These are phyloP conservation scores for Epinephelus cyanopodus DNA, from an alignment of 2,113 vertebrate genomes.

Conservation along the genomic window DNA sequence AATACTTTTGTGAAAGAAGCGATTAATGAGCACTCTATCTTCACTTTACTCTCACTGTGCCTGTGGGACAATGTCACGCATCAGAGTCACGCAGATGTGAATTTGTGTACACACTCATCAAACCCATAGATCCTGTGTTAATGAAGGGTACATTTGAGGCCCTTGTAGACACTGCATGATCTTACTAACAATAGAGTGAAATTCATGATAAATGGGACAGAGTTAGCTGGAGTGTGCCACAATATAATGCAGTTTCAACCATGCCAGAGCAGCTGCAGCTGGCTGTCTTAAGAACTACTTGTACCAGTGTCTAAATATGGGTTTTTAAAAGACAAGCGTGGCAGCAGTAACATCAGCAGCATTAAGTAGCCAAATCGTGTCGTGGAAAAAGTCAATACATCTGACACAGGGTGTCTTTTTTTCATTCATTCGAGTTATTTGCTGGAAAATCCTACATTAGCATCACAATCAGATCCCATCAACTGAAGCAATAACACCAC, in stretches of 20 bases:
- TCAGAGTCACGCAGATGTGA: neutral
- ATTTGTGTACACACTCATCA: neutral
- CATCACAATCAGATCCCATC: neutral
- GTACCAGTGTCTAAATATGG: slow-evolving; percentile 7
- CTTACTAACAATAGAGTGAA: neutral
- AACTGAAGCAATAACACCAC: neutral
- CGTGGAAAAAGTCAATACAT: neutral
- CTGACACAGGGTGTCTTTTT: neutral
- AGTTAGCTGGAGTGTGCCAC: neutral
- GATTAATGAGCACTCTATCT: slow-evolving; percentile 32
- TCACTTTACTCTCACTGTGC: slow-evolving; percentile 15
- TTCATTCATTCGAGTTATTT: neutral
- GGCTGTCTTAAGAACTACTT: slow-evolving; percentile 1
- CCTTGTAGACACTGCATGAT: neutral
- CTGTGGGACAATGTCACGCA: slow-evolving; percentile 3
- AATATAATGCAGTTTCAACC: neutral
- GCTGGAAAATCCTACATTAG: neutral
- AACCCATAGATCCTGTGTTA: slow-evolving; percentile 1
- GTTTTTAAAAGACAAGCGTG: slow-evolving; percentile 16
- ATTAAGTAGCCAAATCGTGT: neutral
- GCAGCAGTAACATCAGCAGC: neutral
- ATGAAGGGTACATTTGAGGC: neutral
- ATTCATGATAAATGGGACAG: slow-evolving; percentile 6
- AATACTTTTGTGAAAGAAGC: slow-evolving; percentile 18
- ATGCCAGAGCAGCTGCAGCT: neutral